Percentiles rank a stretch among this genome's conserved stretches.
Evolutionary conservation across 2,113 vertebrate species (phyloP).

Genomic region (Sturnus vulgaris): DNA sequence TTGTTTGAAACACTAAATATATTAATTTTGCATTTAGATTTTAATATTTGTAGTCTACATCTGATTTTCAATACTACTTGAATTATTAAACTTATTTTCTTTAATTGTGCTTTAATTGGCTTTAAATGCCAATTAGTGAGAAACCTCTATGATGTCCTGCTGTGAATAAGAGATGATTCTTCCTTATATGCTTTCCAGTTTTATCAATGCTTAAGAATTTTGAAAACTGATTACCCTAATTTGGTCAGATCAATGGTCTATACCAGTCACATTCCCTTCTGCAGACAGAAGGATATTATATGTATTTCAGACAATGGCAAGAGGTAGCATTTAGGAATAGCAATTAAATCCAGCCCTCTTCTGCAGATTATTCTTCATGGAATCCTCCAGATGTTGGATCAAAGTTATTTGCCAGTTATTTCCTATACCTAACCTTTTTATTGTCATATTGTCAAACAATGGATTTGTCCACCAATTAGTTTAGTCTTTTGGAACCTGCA

Average conservation of each 20-base stretch:
- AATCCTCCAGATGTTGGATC: neutral
- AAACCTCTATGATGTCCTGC: neutral
- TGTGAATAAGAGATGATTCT: neutral
- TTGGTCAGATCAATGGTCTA: neutral
- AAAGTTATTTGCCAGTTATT: neutral
- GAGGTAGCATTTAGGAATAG: neutral
- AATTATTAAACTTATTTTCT: neutral
- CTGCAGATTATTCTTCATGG: neutral
- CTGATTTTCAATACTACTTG: neutral
- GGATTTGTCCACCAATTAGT: neutral
- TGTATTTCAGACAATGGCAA: neutral
- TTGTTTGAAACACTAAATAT: neutral
- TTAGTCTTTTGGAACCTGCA: neutral
- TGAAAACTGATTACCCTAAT: neutral
- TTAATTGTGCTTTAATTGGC: neutral
- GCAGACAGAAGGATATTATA: neutral
- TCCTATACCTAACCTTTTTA: neutral
- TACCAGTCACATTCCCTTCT: neutral
- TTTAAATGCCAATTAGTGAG: neutral
- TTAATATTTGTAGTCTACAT: neutral
- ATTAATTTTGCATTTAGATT: neutral
- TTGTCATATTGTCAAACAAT: neutral
- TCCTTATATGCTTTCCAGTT: neutral
- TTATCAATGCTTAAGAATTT: neutral
- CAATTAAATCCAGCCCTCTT: neutral